These are phyloP conservation scores for Brachionus calyciflorus DNA, from an alignment of 1,140 invertebrate genomes.

Conservation along the genomic window DNA sequence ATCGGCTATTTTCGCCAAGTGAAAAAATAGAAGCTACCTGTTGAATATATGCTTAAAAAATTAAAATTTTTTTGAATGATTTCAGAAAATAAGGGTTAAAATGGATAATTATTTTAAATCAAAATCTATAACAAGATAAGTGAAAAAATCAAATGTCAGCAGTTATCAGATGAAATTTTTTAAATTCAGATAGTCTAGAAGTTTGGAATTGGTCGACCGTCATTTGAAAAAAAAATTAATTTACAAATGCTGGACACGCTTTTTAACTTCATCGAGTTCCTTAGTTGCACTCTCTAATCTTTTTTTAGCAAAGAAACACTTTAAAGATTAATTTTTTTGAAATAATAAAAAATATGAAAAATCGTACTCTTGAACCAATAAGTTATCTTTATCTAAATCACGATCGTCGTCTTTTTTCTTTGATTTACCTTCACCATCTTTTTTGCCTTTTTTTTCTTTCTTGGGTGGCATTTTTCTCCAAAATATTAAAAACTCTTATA, in stretches of 20 bases:
- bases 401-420: conserved; percentile 22
- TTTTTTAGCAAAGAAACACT: neutral
- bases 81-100: neutral
- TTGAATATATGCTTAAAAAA: no score
- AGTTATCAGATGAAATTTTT: no score
- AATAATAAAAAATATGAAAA: neutral
- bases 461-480: conserved; percentile 26
- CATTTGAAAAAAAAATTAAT: no score
- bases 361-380: conserved; percentile 26
- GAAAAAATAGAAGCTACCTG: no score
- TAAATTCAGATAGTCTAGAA: no score
- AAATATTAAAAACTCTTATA: neutral
- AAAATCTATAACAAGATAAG: no score
- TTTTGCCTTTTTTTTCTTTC: conserved; percentile 36
- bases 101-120: neutral
- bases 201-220: no score
- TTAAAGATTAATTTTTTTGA: no score
- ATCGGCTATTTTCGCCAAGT: no score
- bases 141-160: no score
- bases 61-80: no score
- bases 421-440: conserved; percentile 1
- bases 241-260: conserved; percentile 26
- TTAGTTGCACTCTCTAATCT: conserved; percentile 2
- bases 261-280: conserved; percentile 38
- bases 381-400: conserved; percentile 17